Conservation (phyloP, 2,797 vertebrate genomes). For the Brotula barbata region DNA sequence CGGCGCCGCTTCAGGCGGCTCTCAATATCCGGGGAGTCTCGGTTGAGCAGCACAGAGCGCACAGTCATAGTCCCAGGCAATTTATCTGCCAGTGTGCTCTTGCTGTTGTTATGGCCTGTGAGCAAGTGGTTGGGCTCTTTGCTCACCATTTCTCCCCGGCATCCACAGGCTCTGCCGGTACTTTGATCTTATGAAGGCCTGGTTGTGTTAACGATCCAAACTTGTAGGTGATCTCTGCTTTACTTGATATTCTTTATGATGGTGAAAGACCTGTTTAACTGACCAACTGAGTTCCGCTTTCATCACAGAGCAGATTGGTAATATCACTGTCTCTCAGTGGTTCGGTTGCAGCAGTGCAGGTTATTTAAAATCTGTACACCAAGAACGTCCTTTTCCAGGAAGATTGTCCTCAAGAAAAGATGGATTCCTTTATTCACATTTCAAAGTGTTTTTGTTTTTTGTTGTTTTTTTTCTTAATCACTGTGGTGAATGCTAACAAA, state of each 20-base stretch:
- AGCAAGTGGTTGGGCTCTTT: constrained; percentile 79
- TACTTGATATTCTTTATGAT: constrained; percentile 37
- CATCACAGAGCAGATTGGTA: constrained; percentile 43
- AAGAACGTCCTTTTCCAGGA: constrained; percentile 36
- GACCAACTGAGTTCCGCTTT: constrained; percentile 48
- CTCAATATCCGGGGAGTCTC: constrained; percentile 83
- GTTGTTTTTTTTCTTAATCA: constrained; percentile 23
- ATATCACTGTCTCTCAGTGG: constrained; percentile 32
- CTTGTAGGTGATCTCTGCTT: constrained; percentile 44
- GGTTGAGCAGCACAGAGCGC: constrained; percentile 85
- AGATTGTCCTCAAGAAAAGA: constrained; percentile 52
- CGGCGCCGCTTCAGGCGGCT: constrained; percentile 82
- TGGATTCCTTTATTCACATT: constrained; percentile 50
- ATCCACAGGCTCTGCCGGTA: constrained; percentile 69
- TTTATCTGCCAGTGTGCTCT: constrained; percentile 80
- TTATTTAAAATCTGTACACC: constrained; percentile 28
- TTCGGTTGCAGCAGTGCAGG: constrained; percentile 40
- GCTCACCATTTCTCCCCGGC: constrained; percentile 83
- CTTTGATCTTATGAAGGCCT: constrained; percentile 56
- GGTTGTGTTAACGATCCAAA: constrained; percentile 54
- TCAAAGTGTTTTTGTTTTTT: constrained; percentile 40
- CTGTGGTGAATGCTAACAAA: constrained; percentile 31
- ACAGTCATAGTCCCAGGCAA: constrained; percentile 80
- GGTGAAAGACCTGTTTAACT: constrained; percentile 38
- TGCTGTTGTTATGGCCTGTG: constrained; percentile 71